Evolutionary conservation across 2,113 vertebrate species (phyloP).

Genomic region (Tringa solitaria): DNA sequence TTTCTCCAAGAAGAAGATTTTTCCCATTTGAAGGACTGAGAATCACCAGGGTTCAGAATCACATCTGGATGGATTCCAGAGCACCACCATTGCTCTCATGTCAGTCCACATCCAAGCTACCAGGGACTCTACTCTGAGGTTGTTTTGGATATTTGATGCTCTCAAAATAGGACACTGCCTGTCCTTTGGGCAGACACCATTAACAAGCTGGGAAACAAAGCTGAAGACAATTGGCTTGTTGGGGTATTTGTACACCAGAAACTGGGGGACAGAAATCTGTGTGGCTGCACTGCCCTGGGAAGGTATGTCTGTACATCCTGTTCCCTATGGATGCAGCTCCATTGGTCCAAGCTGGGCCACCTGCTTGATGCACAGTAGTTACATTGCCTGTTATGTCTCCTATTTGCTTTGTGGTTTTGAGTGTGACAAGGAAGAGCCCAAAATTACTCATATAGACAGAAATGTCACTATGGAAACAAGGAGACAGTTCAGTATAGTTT

Average conservation of each 20-base stretch:
- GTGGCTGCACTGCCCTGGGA: not conserved
- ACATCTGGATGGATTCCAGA: not conserved
- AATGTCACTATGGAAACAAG: constrained; percentile 69
- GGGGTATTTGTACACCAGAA: not conserved
- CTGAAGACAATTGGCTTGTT: not conserved
- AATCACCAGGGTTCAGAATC: not conserved
- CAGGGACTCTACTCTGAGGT: not conserved
- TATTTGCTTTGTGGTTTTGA: not conserved
- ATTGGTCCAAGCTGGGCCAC: not conserved
- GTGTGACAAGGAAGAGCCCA: not conserved
- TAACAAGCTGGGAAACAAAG: not conserved
- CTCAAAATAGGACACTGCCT: not conserved
- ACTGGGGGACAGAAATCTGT: not conserved
- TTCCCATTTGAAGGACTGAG: not conserved
- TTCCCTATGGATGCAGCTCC: not conserved
- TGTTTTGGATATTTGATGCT: not conserved
- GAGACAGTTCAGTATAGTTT: constrained; percentile 9
- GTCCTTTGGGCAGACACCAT: not conserved
- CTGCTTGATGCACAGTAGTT: not conserved
- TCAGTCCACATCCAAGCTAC: not conserved
- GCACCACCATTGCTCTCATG: not conserved
- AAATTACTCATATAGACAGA: constrained; percentile 31
- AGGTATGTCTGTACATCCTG: not conserved
- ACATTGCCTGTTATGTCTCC: not conserved
- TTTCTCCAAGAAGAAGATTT: not conserved